Percentiles rank a stretch among this genome's conserved stretches.
Evolutionary conservation across 2,888 invertebrate species (phyloP).

Genomic region (Masnerella sp.): DNA sequence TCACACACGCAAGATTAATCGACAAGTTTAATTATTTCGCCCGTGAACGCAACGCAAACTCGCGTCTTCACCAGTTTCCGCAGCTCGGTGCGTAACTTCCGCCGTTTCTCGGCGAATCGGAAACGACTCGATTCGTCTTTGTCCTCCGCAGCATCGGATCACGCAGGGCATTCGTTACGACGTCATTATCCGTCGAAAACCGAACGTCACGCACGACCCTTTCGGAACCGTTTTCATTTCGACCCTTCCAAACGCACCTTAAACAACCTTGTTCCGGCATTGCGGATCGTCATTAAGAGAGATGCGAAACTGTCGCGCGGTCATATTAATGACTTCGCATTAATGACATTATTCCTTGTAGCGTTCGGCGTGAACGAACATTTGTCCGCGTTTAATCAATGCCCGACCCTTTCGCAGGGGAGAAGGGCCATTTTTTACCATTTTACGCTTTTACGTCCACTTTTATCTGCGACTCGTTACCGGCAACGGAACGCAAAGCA

Average conservation of each 20-base stretch:
- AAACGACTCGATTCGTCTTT: slow-evolving; percentile 65
- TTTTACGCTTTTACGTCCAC: slow-evolving; percentile 36
- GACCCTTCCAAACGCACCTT: slow-evolving; percentile 59
- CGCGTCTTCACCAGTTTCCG: slow-evolving; percentile 17
- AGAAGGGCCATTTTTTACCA: slow-evolving; percentile 49
- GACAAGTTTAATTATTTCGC: slow-evolving; percentile 43
- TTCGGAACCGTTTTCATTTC: slow-evolving; percentile 66
- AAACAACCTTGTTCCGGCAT: slow-evolving; percentile 59
- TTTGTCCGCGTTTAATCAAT: slow-evolving; percentile 53
- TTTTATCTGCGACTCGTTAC: slow-evolving; percentile 42
- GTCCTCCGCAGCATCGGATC: slow-evolving; percentile 59
- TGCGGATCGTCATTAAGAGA: slow-evolving; percentile 62
- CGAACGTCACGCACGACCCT: slow-evolving; percentile 56
- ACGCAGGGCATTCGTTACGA: slow-evolving; percentile 65
- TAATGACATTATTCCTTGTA: slow-evolving; percentile 60
- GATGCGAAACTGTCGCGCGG: slow-evolving; percentile 61
- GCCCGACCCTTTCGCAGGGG: slow-evolving; percentile 40
- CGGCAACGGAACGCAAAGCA: slow-evolving; percentile 22
- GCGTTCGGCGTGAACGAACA: slow-evolving; percentile 44
- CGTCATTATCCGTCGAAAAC: slow-evolving; percentile 47
- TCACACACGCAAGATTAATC: slow-evolving; percentile 29
- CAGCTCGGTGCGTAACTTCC: slow-evolving; percentile 46
- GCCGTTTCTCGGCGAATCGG: slow-evolving; percentile 61
- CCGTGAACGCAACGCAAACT: slow-evolving; percentile 22
- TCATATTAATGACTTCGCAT: slow-evolving; percentile 65